Conservation (phyloP, 2,888 invertebrate species). For the Tanytarsus gracilentus region DNA sequence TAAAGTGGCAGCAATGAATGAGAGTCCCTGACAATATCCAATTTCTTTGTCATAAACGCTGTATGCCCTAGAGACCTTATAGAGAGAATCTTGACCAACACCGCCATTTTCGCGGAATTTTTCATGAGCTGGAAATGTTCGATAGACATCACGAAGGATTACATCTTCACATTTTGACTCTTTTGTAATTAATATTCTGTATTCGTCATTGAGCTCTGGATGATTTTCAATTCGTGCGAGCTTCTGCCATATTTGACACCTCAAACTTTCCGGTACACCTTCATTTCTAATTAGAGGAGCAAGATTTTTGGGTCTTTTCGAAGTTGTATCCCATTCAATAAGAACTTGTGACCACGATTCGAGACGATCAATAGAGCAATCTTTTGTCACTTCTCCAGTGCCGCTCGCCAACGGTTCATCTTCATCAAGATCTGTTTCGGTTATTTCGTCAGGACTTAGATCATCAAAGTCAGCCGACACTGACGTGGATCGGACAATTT, state of each 20-base stretch:
- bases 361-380: conserved; percentile 86
- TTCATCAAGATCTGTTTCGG: conserved; percentile 54
- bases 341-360: conserved; percentile 88
- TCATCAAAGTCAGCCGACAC: conserved; percentile 42
- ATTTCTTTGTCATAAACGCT: conserved; percentile 94
- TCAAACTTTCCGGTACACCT: conserved; percentile 79
- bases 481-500: conserved; percentile 42
- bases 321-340: conserved; percentile 56
- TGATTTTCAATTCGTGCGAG: conserved; percentile 80
- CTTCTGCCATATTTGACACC: conserved; percentile 75
- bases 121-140: conserved; percentile 98
- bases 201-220: conserved; percentile 80
- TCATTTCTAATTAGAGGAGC: conserved; percentile 72
- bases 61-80: conserved; percentile 93
- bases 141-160: conserved; percentile 91
- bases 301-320: conserved; percentile 69
- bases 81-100: conserved; percentile 89
- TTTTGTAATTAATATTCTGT: conserved; percentile 75
- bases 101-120: conserved; percentile 95
- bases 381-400: conserved; percentile 93
- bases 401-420: conserved; percentile 96
- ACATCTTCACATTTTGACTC: conserved; percentile 92
- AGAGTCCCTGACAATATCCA: conserved; percentile 97
- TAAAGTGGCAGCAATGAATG: conserved; percentile 93
- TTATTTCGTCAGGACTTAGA: conserved; percentile 39